phyloP scores from a whole-genome alignment of 2,113 vertebrate species.

The Pachycephala philippinensis region DNA sequence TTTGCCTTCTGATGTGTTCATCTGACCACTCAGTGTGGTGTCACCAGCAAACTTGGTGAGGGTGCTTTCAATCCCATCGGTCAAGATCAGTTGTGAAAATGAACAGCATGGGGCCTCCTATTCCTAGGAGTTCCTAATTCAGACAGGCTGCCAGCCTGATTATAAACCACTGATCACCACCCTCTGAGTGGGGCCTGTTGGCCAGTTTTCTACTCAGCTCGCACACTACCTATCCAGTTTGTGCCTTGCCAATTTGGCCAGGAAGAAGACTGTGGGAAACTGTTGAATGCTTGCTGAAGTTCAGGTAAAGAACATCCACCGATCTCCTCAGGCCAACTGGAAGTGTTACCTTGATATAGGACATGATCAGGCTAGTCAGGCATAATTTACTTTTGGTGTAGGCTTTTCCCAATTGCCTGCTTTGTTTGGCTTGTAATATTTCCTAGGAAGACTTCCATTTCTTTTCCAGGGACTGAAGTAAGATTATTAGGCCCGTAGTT shows the following conservation, averaged over 20 bases:
- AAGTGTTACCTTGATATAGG: neutral
- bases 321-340: neutral
- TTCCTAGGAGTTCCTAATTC: neutral
- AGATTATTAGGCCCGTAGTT: neutral
- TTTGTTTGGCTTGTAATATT: neutral
- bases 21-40: neutral
- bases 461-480: neutral
- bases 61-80: fast-evolving
- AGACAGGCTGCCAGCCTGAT: neutral
- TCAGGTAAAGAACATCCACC: neutral
- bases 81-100: neutral
- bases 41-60: neutral
- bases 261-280: neutral
- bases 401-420: neutral
- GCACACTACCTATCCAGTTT: neutral
- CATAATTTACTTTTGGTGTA: neutral
- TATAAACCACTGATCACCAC: neutral
- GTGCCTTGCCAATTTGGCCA: neutral
- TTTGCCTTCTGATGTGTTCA: neutral
- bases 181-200: neutral
- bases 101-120: neutral
- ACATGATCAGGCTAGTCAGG: neutral
- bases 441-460: neutral
- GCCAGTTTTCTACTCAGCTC: neutral
- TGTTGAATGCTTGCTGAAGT: neutral